Base-by-base conservation (phyloP, 1,140 invertebrate species). In the Caerostris darwini region DNA sequence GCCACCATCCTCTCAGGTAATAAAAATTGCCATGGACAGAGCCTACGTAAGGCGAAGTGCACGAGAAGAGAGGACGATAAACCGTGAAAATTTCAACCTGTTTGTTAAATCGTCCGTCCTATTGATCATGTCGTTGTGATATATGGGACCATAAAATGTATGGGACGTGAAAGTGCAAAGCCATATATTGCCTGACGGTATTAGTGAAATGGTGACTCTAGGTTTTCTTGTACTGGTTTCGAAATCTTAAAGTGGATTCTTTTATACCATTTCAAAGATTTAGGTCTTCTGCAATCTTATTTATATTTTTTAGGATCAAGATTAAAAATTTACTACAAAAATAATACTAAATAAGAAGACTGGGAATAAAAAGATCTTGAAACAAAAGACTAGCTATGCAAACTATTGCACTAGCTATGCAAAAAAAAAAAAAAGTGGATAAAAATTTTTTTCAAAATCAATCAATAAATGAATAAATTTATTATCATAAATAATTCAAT, bases 41-140 rank as follows among this genome's bases (percentile, higher is more conserved):
- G 10, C 89, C 34, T 56, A 81, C 67, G 56, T n/a, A 58, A 69
- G 3, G 34, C 61, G 53, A n/a, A 71, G 90, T 7, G 8, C 61
- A 69, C 56, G 50, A 14, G 34, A 85, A 8, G 34, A 7, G 14
- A 59, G 53, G 82, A 67, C 83, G 54, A 93, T 71, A 93, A 86
- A 92, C 91, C 91, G 91, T 67, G 91, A 92, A 92, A 92, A 83
- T 86, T 92, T 85, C 91, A 77, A 92, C 88, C 88, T 71, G 88
- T 90, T 90, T 90, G 88, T 90, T 90, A 90, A 90, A 90, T 90
- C 88, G 88, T 69, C 64, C 88, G 54, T 69, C 64, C 54, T 57
- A 90, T 71, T 69, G 88, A 90, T 88, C 86, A 88, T 83, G 82
- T 56, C 82, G 14, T 54, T 64, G 86, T 88, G 86, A 88, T 88